phyloP scores from a whole-genome alignment of 1,140 invertebrate species.

The Plectus sambesii region DNA sequence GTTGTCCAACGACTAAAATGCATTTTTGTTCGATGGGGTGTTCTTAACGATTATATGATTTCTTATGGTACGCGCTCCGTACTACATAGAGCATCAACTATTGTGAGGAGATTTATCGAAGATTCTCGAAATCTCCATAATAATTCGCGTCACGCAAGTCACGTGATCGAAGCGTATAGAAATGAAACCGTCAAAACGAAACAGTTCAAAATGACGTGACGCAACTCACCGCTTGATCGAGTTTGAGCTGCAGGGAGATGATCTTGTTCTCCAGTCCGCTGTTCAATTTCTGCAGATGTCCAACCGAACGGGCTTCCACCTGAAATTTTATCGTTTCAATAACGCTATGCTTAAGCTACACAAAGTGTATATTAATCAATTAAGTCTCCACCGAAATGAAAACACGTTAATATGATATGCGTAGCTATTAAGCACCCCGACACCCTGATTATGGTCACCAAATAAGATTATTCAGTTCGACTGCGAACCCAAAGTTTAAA shows the following conservation, averaged over 20 bases:
- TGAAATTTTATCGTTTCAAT: constrained; percentile 25
- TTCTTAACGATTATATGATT: constrained; percentile 3
- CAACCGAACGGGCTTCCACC: constrained; percentile 77
- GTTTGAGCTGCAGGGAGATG: constrained; percentile 79
- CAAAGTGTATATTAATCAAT: too few relatives aligned
- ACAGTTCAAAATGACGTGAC: not conserved
- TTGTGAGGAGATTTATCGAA: constrained; percentile 7
- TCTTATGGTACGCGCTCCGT: constrained; percentile 11
- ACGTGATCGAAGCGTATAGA: too few relatives aligned
- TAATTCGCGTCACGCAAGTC: too few relatives aligned
- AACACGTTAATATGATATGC: too few relatives aligned
- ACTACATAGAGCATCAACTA: constrained; percentile 7
- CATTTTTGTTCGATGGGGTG: not conserved
- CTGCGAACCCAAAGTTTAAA: too few relatives aligned
- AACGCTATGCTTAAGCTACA: not conserved
- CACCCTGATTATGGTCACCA: too few relatives aligned
- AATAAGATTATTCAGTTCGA: too few relatives aligned
- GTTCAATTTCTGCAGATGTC: constrained; percentile 86
- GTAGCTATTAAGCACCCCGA: too few relatives aligned
- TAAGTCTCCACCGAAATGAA: too few relatives aligned
- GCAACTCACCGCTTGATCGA: constrained; percentile 63
- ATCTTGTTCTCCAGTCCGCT: constrained; percentile 97
- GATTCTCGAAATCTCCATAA: constrained; percentile 13
- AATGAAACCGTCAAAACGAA: too few relatives aligned
- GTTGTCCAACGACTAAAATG: constrained; percentile 16